phyloP scores from a whole-genome alignment of 2,888 invertebrate species.

The Oxyteleia sp. region DNA sequence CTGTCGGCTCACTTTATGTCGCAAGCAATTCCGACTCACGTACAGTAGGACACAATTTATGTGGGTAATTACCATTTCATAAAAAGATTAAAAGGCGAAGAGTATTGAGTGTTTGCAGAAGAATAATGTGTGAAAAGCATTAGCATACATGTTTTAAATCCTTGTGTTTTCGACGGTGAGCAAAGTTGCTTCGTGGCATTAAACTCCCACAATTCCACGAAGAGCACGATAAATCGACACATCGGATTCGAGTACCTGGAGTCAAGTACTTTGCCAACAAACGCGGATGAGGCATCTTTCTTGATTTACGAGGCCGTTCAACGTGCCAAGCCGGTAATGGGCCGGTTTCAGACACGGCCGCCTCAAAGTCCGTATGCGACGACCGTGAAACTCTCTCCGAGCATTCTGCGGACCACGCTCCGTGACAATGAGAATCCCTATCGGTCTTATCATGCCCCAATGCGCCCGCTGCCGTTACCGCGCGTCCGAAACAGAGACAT shows the following conservation, averaged over 20 bases:
- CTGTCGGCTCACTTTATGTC: neutral
- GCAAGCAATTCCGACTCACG: conserved; percentile 16
- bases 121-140: conserved; percentile 54
- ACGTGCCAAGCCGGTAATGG: conserved; percentile 83
- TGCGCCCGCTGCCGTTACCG: conserved; percentile 66
- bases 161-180: conserved; percentile 53
- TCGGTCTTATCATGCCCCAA: conserved; percentile 81
- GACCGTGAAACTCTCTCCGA: conserved; percentile 17
- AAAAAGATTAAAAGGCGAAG: conserved; percentile 32
- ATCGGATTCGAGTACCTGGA: conserved; percentile 55
- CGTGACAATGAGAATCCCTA: conserved; percentile 76
- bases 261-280: conserved; percentile 72
- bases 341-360: conserved; percentile 77
- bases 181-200: conserved; percentile 67
- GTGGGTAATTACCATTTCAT: conserved; percentile 36
- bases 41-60: conserved; percentile 36
- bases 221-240: conserved; percentile 67
- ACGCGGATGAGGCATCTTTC: conserved; percentile 74
- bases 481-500: conserved; percentile 67
- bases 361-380: conserved; percentile 79
- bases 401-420: conserved; percentile 72
- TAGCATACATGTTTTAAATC: conserved; percentile 53
- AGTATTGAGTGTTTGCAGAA: conserved; percentile 46
- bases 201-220: conserved; percentile 70
- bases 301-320: conserved; percentile 84